Evolutionary conservation across 2,888 invertebrate genomes (phyloP).

Genomic region (Empis stercorea): DNA sequence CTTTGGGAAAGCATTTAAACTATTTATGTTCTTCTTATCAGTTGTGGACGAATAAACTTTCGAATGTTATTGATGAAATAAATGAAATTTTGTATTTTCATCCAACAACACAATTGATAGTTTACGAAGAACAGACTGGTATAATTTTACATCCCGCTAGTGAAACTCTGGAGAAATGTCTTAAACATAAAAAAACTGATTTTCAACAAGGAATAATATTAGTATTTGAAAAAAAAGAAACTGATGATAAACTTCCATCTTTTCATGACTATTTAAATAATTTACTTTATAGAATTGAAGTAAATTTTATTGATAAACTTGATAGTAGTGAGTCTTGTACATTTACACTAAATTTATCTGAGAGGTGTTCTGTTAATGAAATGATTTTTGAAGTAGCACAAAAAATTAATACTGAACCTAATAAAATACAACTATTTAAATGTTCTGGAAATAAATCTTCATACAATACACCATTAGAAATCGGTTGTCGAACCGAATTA

Average conservation of each 20-base stretch:
- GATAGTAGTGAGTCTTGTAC: conserved; percentile 52
- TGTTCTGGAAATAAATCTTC: conserved; percentile 52
- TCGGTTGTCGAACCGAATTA: neutral
- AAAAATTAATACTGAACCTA: conserved; percentile 83
- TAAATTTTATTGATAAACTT: conserved; percentile 93
- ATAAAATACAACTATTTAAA: conserved; percentile 92
- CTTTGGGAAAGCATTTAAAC: conserved; percentile 79
- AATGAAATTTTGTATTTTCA: conserved; percentile 83
- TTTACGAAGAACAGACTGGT: conserved; percentile 59
- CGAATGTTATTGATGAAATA: conserved; percentile 73
- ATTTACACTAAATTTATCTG: conserved; percentile 84
- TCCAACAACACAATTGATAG: conserved; percentile 68
- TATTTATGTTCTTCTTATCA: conserved; percentile 66
- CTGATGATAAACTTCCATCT: conserved; percentile 69
- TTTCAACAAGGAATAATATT: conserved; percentile 95
- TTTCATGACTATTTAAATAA: conserved; percentile 90
- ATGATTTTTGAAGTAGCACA: conserved; percentile 87
- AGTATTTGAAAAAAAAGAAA: conserved; percentile 86
- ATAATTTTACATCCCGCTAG: conserved; percentile 13
- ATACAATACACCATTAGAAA: neutral
- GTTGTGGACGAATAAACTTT: conserved; percentile 42
- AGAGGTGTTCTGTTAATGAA: conserved; percentile 89
- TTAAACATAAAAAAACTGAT: conserved; percentile 36
- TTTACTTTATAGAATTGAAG: conserved; percentile 76
- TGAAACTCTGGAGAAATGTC: conserved; percentile 75